phyloP scores from a whole-genome alignment of 2,888 invertebrate species.

The Hydriomena furcata region DNA sequence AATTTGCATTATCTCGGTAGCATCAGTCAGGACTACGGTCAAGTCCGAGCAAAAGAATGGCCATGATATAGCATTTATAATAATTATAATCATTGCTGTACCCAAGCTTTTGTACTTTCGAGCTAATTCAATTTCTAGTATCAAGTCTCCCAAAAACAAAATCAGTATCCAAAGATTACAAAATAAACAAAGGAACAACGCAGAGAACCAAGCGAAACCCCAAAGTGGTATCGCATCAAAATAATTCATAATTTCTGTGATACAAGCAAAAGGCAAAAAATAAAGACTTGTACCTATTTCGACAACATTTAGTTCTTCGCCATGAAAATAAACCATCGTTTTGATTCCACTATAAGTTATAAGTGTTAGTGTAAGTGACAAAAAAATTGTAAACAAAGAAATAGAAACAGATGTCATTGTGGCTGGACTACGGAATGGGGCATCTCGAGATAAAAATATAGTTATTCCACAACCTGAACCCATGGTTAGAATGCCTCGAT shows the following conservation, averaged over 20 bases:
- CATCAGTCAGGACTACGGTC: conserved; percentile 52
- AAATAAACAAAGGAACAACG: conserved; percentile 55
- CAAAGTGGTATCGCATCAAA: conserved; percentile 59
- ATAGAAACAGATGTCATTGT: conserved; percentile 66
- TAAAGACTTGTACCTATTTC: conserved; percentile 56
- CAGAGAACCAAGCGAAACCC: conserved; percentile 65
- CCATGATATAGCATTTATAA: conserved; percentile 49
- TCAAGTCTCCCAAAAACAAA: conserved; percentile 53
- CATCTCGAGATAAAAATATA: conserved; percentile 57
- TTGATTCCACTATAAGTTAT: conserved; percentile 65
- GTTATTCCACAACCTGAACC: conserved; percentile 66
- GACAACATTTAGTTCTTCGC: conserved; percentile 64
- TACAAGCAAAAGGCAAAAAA: conserved; percentile 59
- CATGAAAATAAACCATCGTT: conserved; percentile 71
- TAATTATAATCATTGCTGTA: conserved; percentile 42
- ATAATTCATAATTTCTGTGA: conserved; percentile 65
- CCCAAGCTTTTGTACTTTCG: conserved; percentile 45
- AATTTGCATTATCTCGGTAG: conserved; percentile 59
- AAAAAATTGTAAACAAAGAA: conserved; percentile 52
- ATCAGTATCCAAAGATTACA: conserved; percentile 60
- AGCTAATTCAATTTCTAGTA: conserved; percentile 41
- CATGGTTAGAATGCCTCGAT: conserved; percentile 53
- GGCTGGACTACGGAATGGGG: conserved; percentile 68
- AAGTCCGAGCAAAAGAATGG: conserved; percentile 70
- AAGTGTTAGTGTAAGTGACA: conserved; percentile 51